phyloP scores from a whole-genome alignment of 2,113 vertebrate genomes.

The Seriola rivoliana region DNA sequence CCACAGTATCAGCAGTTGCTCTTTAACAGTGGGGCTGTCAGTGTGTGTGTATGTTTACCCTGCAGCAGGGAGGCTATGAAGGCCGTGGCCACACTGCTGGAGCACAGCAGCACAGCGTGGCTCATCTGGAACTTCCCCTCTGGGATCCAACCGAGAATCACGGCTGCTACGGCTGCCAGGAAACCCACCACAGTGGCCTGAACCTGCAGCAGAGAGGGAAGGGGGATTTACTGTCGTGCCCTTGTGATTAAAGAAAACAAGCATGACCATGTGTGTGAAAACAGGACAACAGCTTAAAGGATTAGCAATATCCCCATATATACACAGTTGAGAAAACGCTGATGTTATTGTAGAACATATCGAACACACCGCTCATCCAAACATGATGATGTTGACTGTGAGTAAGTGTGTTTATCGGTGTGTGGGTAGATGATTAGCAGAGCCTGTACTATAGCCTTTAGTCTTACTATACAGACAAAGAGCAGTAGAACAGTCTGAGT shows the following conservation, averaged over 20 bases:
- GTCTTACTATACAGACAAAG: background rate
- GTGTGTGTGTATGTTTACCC: slow-evolving; percentile 81
- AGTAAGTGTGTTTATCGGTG: slow-evolving; percentile 20
- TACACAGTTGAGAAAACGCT: background rate
- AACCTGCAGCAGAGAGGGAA: slow-evolving; percentile 82
- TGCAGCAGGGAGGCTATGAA: slow-evolving; percentile 97
- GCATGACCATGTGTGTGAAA: background rate
- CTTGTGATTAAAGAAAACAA: background rate
- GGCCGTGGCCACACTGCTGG: slow-evolving; percentile 96
- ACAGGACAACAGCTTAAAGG: background rate
- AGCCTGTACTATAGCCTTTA: background rate
- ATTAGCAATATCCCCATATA: background rate
- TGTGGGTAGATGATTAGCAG: slow-evolving; percentile 39
- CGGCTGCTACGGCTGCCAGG: slow-evolving; percentile 94
- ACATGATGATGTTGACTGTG: background rate
- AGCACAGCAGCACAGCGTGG: slow-evolving; percentile 93
- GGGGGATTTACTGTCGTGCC: background rate
- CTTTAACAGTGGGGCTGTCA: background rate
- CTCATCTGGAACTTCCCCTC: slow-evolving; percentile 94
- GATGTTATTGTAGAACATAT: background rate
- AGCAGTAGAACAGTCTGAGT: slow-evolving; percentile 7
- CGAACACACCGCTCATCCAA: background rate
- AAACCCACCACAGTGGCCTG: slow-evolving; percentile 98
- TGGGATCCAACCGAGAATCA: slow-evolving; percentile 95
- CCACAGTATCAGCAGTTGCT: slow-evolving; percentile 15